Evolutionary conservation across 2,113 vertebrate species (phyloP).

Genomic region (Oryzias javanicus): DNA sequence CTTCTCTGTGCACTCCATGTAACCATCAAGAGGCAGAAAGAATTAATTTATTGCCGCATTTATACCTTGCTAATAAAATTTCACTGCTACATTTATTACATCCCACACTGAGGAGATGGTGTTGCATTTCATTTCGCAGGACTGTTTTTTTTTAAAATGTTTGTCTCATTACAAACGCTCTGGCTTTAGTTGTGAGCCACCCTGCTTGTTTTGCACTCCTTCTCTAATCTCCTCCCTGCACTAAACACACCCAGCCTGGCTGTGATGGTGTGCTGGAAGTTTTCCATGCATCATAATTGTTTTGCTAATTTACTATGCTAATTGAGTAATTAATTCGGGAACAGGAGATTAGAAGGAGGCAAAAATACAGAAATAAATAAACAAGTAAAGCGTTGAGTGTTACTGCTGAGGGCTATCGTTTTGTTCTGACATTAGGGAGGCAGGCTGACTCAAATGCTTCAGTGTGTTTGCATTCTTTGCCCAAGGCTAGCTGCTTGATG

Average conservation of each 20-base stretch:
- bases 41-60: conserved; percentile 74
- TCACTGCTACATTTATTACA: conserved; percentile 67
- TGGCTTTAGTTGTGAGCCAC: conserved; percentile 63
- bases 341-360: conserved; percentile 79
- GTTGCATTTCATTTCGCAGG: conserved; percentile 68
- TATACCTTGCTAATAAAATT: conserved; percentile 74
- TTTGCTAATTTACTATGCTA: conserved; percentile 84
- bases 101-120: conserved; percentile 66
- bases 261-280: conserved; percentile 75
- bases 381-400: conserved; percentile 75
- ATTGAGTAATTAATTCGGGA: conserved; percentile 83
- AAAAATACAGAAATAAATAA: conserved; percentile 78
- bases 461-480: conserved; percentile 68
- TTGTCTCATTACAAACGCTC: conserved; percentile 70
- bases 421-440: conserved; percentile 79
- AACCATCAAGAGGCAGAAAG: conserved; percentile 47
- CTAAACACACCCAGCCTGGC: conserved; percentile 58
- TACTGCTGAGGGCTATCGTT: conserved; percentile 74
- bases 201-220: conserved; percentile 37
- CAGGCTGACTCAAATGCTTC: conserved; percentile 70
- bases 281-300: conserved; percentile 84
- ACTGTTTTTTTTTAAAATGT: conserved; percentile 75
- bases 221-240: conserved; percentile 32
- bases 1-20: conserved; percentile 53
- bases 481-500: conserved; percentile 71